These are phyloP conservation scores for Pseudomugil gertrudae DNA, from an alignment of 2,797 vertebrate genomes.

Conservation along the genomic window DNA sequence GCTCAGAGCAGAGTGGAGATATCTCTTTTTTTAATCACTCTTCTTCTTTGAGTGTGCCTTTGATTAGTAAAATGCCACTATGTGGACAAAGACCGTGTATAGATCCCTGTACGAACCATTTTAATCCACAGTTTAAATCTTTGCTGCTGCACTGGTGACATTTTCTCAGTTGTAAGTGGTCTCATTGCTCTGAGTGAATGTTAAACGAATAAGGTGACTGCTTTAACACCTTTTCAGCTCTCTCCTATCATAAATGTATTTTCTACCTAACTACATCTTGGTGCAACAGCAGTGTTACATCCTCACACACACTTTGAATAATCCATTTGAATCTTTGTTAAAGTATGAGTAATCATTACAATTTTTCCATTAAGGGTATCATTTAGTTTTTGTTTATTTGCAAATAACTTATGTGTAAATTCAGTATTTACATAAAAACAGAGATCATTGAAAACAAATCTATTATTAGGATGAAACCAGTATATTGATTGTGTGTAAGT, in stretches of 20 bases:
- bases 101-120: background rate
- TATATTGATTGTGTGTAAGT: background rate
- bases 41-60: too few relatives aligned
- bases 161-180: too few relatives aligned
- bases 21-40: too few relatives aligned
- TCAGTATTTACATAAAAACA: too few relatives aligned
- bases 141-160: background rate
- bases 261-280: background rate
- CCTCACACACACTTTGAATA: background rate
- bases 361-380: background rate
- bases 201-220: background rate
- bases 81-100: background rate
- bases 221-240: background rate
- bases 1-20: too few relatives aligned
- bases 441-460: background rate
- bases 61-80: too few relatives aligned
- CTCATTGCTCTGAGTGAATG: too few relatives aligned
- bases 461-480: background rate
- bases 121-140: background rate
- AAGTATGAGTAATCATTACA: background rate
- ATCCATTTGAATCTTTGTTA: background rate
- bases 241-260: background rate
- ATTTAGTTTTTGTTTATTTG: background rate
- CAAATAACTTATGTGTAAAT: too few relatives aligned
- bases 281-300: background rate